Evolutionary conservation across 2,888 invertebrate genomes (phyloP), one percentile per base, ranked within the genome.

Genomic region (Parelbella ahira): DNA sequence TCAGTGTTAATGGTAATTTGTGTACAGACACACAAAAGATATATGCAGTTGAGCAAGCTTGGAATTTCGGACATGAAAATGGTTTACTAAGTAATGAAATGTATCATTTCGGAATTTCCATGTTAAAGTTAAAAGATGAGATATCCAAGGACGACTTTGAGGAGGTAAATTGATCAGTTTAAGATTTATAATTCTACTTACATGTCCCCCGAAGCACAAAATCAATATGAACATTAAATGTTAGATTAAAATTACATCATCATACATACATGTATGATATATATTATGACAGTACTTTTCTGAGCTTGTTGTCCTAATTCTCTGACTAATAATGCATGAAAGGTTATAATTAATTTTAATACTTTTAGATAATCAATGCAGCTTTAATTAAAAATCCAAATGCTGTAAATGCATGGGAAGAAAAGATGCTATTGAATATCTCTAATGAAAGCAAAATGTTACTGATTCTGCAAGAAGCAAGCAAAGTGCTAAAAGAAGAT

Each of bases 81-180:
- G 76, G 71, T 4, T 43, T 84, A 4, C 64, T 87, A 1, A 60
- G 66, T 1, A 70, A 74, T 56, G 74, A 83, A 1, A 80, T 84
- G 80, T 86, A 81, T 50, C 57, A 60, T 3, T 86, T 87, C 65
- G 87, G 87, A 1, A 65, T 87, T 29, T 60, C 77, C 27, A 50
- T 87, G 49, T 51, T 81, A 20, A 82, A 80, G 47, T 36, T 75
- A 3, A 73, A 83, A 51, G 67, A 73, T 34, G 65, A 63, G 39
- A 51, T 61, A n/a, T 55, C 67, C 0, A 58, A 54, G 34, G 67
- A 72, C 3, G 72, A 79, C 38, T 56, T 81, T 24, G 48, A 58
- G 29, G 57, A 80, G 79, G 87, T 86, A 68, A 23, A n/a, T n/a
- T n/a, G n/a, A n/a, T n/a, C n/a, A n/a, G n/a, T n/a, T n/a, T n/a